Base-by-base conservation (phyloP, 2,113 vertebrate genomes). In the Elephas maximus region DNA sequence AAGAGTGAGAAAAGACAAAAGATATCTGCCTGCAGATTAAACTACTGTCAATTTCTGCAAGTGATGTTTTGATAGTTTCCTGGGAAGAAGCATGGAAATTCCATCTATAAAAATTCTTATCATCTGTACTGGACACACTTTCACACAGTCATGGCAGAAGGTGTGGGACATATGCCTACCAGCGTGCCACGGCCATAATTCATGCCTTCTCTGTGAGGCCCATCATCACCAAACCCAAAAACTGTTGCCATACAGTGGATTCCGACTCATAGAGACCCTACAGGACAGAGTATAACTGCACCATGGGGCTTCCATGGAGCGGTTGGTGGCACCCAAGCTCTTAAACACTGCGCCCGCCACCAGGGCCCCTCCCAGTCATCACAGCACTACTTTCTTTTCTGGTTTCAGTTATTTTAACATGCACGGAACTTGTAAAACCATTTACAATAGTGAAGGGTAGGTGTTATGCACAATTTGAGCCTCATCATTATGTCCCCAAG, bases 401-500 rank as follows among this genome's bases (percentile, higher is more conserved):
- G 74, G 41, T 51, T 76, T 30, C 89, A 76, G 74, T 93, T 60
- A 86, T 71, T 60, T 78, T 53, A 88, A 89, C 67, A 33, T 57
- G n/a, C 24, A 80, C 15, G 11, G 2, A 4, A 80, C 57, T 81
- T 71, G 44, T 41, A 33, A 89, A 71, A 15, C 77, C 69, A n/a
- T 73, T 82, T 48, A 1, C 28, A 30, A 30, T 9, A 11, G 7
- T 18, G 9, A 21, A 48, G 53, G 63, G 20, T 53, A 4, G 45
- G 62, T 15, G 26, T 76, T 69, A 60, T 83, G 87, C 84, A 81
- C 71, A 94, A 82, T 76, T 81, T 83, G 79, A 74, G 18, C 37
- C 14, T 93, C 74, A 12, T 77, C 48, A 24, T 51, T 93, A 79
- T 93, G 80, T 87, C 92, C 48, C 80, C 57, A 30, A 77, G 53